Evolutionary conservation across 2,797 vertebrate genomes (phyloP).

Genomic region (Dromococcyx pavoninus): DNA sequence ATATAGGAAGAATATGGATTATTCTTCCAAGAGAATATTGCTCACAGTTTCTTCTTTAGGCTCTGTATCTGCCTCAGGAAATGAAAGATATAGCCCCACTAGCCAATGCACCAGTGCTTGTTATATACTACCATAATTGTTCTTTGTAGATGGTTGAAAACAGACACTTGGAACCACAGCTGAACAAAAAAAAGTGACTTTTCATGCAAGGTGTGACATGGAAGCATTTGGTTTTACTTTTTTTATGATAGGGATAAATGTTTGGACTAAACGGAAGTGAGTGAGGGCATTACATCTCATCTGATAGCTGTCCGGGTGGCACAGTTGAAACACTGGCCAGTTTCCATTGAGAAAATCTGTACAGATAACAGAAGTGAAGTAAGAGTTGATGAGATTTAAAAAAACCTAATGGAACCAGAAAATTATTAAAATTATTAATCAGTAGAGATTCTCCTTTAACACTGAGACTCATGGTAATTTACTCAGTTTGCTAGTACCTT

Average conservation of each 20-base stretch:
- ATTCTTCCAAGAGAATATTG: neutral
- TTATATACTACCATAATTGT: neutral
- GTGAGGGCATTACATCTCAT: neutral
- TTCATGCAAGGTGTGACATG: neutral
- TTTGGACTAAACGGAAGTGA: neutral
- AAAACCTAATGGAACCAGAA: neutral
- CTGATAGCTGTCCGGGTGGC: neutral
- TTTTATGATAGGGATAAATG: neutral
- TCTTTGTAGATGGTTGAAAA: neutral
- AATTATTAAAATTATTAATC: neutral
- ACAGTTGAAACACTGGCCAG: neutral
- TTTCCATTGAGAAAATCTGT: neutral
- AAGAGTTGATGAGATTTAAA: neutral
- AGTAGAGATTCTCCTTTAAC: neutral
- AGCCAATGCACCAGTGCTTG: neutral
- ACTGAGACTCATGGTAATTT: neutral
- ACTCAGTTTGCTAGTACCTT: neutral
- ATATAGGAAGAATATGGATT: neutral
- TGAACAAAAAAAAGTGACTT: neutral
- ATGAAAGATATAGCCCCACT: neutral
- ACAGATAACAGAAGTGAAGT: neutral
- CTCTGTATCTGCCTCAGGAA: neutral
- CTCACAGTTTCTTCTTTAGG: neutral
- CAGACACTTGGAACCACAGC: neutral
- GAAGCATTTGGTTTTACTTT: neutral